Base-by-base conservation (phyloP, 2,113 vertebrate species). In the Odocoileus virginianus region DNA sequence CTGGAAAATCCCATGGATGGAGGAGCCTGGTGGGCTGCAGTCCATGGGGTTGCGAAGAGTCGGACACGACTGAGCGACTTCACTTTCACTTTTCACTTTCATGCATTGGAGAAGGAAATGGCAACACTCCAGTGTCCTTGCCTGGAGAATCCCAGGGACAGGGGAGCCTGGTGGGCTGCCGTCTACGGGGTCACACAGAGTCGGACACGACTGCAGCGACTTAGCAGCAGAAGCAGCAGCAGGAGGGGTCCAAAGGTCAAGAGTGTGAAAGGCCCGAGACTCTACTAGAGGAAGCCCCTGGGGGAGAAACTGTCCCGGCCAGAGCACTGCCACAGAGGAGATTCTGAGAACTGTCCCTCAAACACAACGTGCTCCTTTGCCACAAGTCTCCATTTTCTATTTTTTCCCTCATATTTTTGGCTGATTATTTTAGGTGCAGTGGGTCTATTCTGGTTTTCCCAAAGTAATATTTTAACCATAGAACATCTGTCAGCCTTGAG, bases 401-500 rank as follows among this genome's bases (percentile, higher is more conserved):
- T 40, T 92, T 57, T 45, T 45, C 43, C 88, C 40, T 93, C 91
- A 21, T 89, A 94, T 93, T 97, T 97, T 74, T 87, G 52, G 61
- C n/a, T 85, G 27, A 88, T 92, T 92, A 95, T 95, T 96, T 97
- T 95, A 97, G 96, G 43, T 91, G 14, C 50, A 50, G 40, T 91
- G 40, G 86, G 5, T 92, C 91, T 95, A 97, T 89, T 95, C 87
- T 91, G 57, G 79, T 93, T 97, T 97, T 36, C 82, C 71, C 86
- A 92, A 97, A 92, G 91, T 71, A 96, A 67, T 95, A 94, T 81
- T 94, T 97, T 92, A 94, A 57, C 43, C 74, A 67, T 30, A 79
- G 87, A 87, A 95, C 33, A 92, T 93, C 79, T 88, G 40, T 94
- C 88, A 97, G 40, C 83, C 33, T 86, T 91, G 54, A 97, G 28